These are phyloP conservation scores for Tenualosa ilisha DNA, from an alignment of 2,797 vertebrate species.

Conservation along the genomic window DNA sequence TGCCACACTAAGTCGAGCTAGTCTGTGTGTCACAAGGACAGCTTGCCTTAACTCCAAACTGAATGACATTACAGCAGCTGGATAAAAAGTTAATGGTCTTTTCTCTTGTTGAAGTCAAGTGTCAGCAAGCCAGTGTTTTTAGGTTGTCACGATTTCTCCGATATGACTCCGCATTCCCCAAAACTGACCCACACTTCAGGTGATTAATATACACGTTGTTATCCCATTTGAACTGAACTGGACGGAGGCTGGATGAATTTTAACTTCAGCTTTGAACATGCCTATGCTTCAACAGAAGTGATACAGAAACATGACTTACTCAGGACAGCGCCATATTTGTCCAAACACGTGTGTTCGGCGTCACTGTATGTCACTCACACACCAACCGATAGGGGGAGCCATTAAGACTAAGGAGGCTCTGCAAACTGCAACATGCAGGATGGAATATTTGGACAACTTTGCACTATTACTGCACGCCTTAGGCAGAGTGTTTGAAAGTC, in stretches of 20 bases:
- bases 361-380: slow-evolving; percentile 63
- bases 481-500: too few relatives aligned
- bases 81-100: slow-evolving; percentile 23
- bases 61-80: slow-evolving; percentile 26
- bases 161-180: background rate
- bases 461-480: too few relatives aligned
- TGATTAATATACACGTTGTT: background rate
- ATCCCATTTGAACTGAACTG: background rate
- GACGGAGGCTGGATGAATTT: too few relatives aligned
- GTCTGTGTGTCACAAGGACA: slow-evolving; percentile 45
- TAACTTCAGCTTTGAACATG: background rate
- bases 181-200: background rate
- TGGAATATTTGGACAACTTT: background rate
- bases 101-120: background rate
- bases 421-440: background rate
- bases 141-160: background rate
- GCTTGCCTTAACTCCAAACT: background rate
- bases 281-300: background rate
- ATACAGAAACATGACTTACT: slow-evolving; percentile 36
- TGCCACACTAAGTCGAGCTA: slow-evolving; percentile 45
- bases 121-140: background rate
- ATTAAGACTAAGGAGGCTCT: background rate
- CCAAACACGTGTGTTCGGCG: slow-evolving; percentile 46
- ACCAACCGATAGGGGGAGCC: background rate
- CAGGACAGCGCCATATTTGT: slow-evolving; percentile 51